Evolutionary conservation across 2,888 invertebrate species (phyloP).

Genomic region (Volucella bombylans): DNA sequence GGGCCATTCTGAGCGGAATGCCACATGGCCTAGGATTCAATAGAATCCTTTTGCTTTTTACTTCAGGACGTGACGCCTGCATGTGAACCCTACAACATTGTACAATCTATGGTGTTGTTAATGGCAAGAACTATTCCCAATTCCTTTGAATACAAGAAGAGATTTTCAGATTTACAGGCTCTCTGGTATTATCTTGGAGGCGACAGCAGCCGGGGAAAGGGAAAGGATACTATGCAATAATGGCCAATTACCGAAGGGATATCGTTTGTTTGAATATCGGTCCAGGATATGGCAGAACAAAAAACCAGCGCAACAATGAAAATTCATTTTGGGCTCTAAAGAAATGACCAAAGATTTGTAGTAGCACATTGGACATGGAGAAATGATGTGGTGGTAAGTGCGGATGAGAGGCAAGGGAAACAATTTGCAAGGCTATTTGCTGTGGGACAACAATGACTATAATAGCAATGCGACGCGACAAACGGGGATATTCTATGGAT

Average conservation of each 20-base stretch:
- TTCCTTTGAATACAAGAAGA: constrained; percentile 39
- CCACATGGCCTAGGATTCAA: constrained; percentile 31
- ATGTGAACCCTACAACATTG: neutral
- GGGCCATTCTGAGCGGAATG: constrained; percentile 20
- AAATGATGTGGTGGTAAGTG: neutral
- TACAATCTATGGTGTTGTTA: neutral
- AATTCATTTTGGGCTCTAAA: constrained; percentile 38
- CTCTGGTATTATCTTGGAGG: constrained; percentile 3
- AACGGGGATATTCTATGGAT: neutral
- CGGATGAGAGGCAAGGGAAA: constrained; percentile 19
- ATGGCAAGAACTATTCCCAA: constrained; percentile 41
- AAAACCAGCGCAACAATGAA: constrained; percentile 30
- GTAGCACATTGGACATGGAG: neutral
- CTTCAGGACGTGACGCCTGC: constrained; percentile 3
- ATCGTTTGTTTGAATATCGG: constrained; percentile 57
- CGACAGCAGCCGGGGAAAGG: neutral
- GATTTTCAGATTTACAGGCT: constrained; percentile 62
- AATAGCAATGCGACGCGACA: no score
- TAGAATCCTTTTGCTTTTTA: constrained; percentile 1
- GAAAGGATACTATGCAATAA: constrained; percentile 33
- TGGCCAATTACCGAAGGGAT: constrained; percentile 61
- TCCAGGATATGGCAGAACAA: constrained; percentile 16
- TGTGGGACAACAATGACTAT: neutral
- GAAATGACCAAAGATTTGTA: constrained; percentile 44
- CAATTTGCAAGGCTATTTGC: constrained; percentile 48